Base-by-base conservation (phyloP, 2,797 vertebrate genomes). In the Gymnodraco acuticeps region DNA sequence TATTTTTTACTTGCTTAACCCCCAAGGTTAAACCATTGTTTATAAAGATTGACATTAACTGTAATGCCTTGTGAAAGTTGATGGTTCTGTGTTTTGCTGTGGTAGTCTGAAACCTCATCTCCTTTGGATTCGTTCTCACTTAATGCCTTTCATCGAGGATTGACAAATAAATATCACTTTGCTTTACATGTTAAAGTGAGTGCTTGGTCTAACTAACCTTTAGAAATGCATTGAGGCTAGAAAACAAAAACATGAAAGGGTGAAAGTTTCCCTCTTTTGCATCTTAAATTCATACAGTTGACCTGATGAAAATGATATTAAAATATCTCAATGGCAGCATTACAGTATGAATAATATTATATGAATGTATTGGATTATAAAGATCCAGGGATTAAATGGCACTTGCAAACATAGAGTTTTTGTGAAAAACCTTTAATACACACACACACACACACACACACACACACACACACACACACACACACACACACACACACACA, bases 1-100 rank as follows among this genome's bases (percentile, higher is more conserved):
- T 68, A 27, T 56, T 63, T 50, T 70, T 64, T 60, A 16, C 60
- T 70, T 75, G 5, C 53, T 65, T 76, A 87, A 76, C 69, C 51
- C 61, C 45, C 8, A 7, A 46, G 73, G 60, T 72, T 64, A 56
- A 59, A 27, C 27, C 76, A 80, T 42, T 71, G 45, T 74, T 52
- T 10, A 70, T 69, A 75, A 38, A 42, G 82, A 67, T 38, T 73
- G 16, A 62, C 62, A 61, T 56, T 10, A 13, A 17, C 64, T 74
- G 75, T 62, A 6, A 16, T 64, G 23, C 42, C 5, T 47, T 47
- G 59, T 70, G 13, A 52, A 64, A 60, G 53, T 17, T 27, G 15
- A n/a, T 10, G 19, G 31, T 33, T 71, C 6, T 46, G 38, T 43
- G 41, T 10, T 10, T 64, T 60, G 6, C 52, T 46, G 23, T 63